These are phyloP conservation scores for Thalassarche chlororhynchos DNA, from an alignment of 2,113 vertebrate genomes.

Conservation along the genomic window DNA sequence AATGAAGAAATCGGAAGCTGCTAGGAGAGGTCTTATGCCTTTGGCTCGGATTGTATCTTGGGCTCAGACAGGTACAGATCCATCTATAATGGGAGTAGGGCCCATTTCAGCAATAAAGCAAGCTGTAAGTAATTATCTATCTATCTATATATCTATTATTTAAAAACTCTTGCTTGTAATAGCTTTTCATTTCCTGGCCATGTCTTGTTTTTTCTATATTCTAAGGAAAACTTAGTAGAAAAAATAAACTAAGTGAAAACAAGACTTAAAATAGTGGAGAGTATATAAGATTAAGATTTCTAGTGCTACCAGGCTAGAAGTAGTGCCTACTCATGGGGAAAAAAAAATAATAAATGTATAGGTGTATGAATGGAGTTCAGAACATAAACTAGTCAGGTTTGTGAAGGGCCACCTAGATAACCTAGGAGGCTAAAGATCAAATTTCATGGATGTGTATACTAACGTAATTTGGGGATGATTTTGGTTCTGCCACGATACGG, in stretches of 20 bases:
- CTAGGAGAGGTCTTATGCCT: slow-evolving; percentile 80
- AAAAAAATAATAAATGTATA: background rate
- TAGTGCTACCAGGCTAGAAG: background rate
- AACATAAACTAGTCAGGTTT: background rate
- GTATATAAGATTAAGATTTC: background rate
- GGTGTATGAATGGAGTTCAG: background rate
- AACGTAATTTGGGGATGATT: background rate
- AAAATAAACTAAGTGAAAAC: background rate
- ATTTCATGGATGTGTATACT: background rate
- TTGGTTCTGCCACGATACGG: rapidly evolving
- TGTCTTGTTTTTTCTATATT: background rate
- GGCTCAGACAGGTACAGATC: slow-evolving; percentile 92
- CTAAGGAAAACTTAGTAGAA: background rate
- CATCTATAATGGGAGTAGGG: slow-evolving; percentile 92
- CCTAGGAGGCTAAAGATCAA: background rate
- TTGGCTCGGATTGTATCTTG: slow-evolving; percentile 87
- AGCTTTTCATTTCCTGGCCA: background rate
- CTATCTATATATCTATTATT: background rate
- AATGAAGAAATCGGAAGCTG: slow-evolving; percentile 91
- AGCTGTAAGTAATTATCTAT: slow-evolving; percentile 83
- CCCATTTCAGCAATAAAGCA: slow-evolving; percentile 91
- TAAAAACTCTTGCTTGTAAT: background rate
- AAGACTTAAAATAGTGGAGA: background rate
- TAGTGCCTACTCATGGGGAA: background rate
- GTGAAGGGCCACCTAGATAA: background rate